phyloP scores from a whole-genome alignment of 2,113 vertebrate species.

The Elgaria multicarinata region DNA sequence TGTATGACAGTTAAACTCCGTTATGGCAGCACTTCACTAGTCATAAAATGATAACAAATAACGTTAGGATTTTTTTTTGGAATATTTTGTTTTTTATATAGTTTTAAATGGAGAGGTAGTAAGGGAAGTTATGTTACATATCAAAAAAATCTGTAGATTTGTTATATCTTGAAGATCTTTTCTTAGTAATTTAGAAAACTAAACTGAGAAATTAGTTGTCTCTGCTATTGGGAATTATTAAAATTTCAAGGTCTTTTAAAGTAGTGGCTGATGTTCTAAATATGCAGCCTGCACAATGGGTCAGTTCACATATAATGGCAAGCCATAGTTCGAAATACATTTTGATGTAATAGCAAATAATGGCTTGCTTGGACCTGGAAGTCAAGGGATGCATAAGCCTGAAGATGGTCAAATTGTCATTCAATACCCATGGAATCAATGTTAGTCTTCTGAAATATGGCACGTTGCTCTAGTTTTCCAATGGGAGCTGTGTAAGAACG shows the following conservation, averaged over 20 bases:
- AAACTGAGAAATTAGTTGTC: not conserved
- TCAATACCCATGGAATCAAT: constrained; percentile 16
- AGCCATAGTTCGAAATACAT: not conserved
- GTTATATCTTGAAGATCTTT: not conserved
- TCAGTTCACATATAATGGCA: not conserved
- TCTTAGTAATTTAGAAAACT: not conserved
- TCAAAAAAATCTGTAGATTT: not conserved
- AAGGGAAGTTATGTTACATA: not conserved
- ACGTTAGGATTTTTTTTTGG: not conserved
- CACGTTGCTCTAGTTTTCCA: constrained; percentile 14
- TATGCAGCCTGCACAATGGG: not conserved
- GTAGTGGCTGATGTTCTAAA: not conserved
- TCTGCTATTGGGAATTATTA: not conserved
- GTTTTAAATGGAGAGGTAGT: not conserved
- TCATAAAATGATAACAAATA: not conserved
- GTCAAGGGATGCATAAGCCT: not conserved
- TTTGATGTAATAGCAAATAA: not conserved
- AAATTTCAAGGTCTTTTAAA: not conserved
- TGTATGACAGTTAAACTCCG: not conserved
- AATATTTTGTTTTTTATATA: not conserved
- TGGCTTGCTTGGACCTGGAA: not conserved
- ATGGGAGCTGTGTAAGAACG: constrained; percentile 21
- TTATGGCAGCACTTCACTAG: not conserved
- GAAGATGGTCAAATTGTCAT: not conserved
- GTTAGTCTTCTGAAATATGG: constrained; percentile 3